Base-by-base conservation (phyloP, 1,140 invertebrate species). In the Heliconius hewitsoni region DNA sequence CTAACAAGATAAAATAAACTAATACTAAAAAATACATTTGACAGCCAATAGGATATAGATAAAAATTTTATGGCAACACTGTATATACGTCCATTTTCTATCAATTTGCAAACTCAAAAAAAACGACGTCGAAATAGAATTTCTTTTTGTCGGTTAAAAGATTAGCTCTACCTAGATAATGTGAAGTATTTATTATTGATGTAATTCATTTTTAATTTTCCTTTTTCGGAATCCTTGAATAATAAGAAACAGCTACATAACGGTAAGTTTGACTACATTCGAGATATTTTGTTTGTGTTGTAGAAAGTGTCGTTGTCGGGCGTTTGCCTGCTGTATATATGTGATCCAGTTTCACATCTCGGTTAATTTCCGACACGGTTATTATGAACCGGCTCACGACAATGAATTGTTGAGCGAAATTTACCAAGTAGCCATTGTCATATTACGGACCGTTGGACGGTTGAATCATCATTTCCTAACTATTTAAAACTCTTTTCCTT, bases 61-160 rank as follows among this genome's bases (percentile, higher is more conserved):
- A 8, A n/a, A 18, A 30, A 2, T 42, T 30, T 70, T 76, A 76
- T 87, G 84, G 90, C 84, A 93, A 92, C 88, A 89, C 78, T 83
- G 50, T 75, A 75, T 77, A 75, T 89, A 89, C 91, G 87, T 94
- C 91, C 91, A 93, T 91, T 92, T 92, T 91, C 84, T 84, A 86
- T 84, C 90, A 91, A 90, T 90, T 90, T 77, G 86, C 88, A 91
- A 93, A 92, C 85, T 92, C 83, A 90, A 94, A 94, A 94, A 92
- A 94, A 94, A 93, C 92, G 91, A 91, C 90, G 86, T 89, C 88
- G 89, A 83, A 91, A 82, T 87, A 89, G 85, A 90, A 91, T 82
- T 85, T 81, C 86, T 87, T 85, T 89, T 91, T 91, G 88, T 93
- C 89, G 87, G 88, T 89, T 91, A 81, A 83, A 87, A 88, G 84